Base-by-base conservation (phyloP, 2,797 vertebrate genomes). In the Triplophysa yarkandensis region DNA sequence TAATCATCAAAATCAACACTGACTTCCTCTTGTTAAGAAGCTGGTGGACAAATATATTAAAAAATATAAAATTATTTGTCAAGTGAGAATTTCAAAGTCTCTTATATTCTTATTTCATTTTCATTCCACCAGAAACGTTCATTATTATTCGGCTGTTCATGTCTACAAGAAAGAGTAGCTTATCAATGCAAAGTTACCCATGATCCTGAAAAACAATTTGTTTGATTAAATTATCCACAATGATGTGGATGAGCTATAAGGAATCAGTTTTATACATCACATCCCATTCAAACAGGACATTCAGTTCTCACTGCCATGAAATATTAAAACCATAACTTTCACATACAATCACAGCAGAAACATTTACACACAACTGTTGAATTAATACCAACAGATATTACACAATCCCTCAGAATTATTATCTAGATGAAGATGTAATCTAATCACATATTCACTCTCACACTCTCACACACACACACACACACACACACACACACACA, bases 321-420 rank as follows among this genome's bases (percentile, higher is more conserved):
- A 23, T 58, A 21, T 50, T 69, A 58, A 23, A 27, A 36, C 11
- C 68, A 41, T 55, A 71, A 66, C 39, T 44, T 57, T 21, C 34
- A 36, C 34, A 66, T 17, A 36, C 55, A 36, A 34, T 60, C 48
- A 63, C 21, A 16, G 11, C 68, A 68, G 17, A 27, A 23, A 57
- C 61, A 70, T 69, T 36, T 36, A 36, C 34, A 36, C 34, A 27
- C 41, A 27, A 25, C 55, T 34, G 65, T n/a, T 58, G 60, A 52
- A 69, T 62, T 74, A 77, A 64, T 67, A 54, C 61, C 61, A 77
- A 67, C 43, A 48, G 10, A 67, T 71, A 74, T 71, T 73, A 62
- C 67, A 46, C 32, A 74, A 74, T 48, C 50, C 11, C 70, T 69
- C 70, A 60, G 6, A 50, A 16, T n/a, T 21, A 52, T 54, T 70